Base-by-base conservation (phyloP, 2,113 vertebrate genomes). In the Climacteris rufus region DNA sequence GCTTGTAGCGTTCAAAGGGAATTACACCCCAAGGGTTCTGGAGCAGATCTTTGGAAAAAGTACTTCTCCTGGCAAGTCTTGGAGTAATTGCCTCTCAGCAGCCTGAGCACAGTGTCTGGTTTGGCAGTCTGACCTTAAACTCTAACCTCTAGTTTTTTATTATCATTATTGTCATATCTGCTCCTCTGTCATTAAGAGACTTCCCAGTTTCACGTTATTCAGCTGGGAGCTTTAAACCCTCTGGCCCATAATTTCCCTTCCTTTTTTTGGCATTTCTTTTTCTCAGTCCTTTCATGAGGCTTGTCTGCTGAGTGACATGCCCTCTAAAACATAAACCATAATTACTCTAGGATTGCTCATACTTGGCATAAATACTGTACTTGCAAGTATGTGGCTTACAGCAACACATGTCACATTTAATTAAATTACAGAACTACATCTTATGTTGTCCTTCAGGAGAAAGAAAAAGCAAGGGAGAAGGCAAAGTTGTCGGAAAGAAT, bases 301-400 rank as follows among this genome's bases (percentile, higher is more conserved):
- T 81, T 42, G 63, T 96, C 90, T 94, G 87, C 82, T 95, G 91
- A 94, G 33, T 89, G 94, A 95, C 91, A 92, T 97, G 94, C 94
- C 94, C 94, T 93, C 89, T 86, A 96, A 93, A 96, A 75, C 75
- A 82, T 59, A 94, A 91, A 66, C 93, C 95, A 60, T 97, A 96
- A 97, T 96, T 95, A 93, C 84, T 84, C 53, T 19, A 74, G 79
- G 90, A 95, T 94, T 93, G 90, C 87, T 96, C 93, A 92, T 97
- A 89, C 87, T 96, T 92, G 94, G 94, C 96, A 97, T 96, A 94
- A 96, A 94, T 90, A 94, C 92, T 88, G 45, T 77, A 87, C 93
- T 97, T 94, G 89, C 50, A 91, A 96, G 78, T 63, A 86, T 76
- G 85, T 95, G 79, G 91, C 92, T 97, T 94, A 90, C 89, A 96